Evolutionary conservation across 2,888 invertebrate species (phyloP).

Genomic region (Ferrisia virgata): DNA sequence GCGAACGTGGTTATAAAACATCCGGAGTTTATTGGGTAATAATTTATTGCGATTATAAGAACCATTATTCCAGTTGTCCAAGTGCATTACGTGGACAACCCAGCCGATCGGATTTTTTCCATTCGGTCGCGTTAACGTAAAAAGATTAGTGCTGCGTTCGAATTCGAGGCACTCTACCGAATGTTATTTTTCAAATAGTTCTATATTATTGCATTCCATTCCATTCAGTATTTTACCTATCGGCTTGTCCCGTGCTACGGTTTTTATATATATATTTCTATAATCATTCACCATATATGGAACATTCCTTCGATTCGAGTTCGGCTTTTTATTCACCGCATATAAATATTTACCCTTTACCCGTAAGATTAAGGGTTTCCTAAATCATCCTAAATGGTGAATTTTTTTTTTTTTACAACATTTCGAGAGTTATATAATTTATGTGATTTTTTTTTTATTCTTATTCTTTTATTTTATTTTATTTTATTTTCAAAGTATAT

Average conservation of each 20-base stretch:
- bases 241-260: conserved; percentile 39
- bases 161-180: conserved; percentile 29
- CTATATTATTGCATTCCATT: conserved; percentile 42
- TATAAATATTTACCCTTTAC: conserved; percentile 19
- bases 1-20: not conserved
- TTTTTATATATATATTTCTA: not conserved
- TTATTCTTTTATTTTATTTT: too few relatives aligned
- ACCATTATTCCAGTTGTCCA: conserved; percentile 9
- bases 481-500: too few relatives aligned
- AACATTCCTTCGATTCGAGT: conserved; percentile 23
- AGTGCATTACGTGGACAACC: not conserved
- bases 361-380: conserved; percentile 5
- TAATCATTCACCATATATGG: conserved; percentile 38
- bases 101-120: conserved; percentile 6
- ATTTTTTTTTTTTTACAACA: not conserved
- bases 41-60: conserved; percentile 12
- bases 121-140: conserved; percentile 13
- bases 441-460: conserved; percentile 15
- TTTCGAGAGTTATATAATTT: too few relatives aligned
- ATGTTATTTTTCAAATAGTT: conserved; percentile 37
- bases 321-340: conserved; percentile 13
- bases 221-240: conserved; percentile 42
- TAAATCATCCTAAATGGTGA: conserved; percentile 13
- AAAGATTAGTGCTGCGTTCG: not conserved
- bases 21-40: not conserved